Percentiles rank a stretch among this genome's conserved stretches.
These are phyloP conservation scores for Triops longicaudatus DNA, from an alignment of 1,140 invertebrate genomes.

Conservation along the genomic window DNA sequence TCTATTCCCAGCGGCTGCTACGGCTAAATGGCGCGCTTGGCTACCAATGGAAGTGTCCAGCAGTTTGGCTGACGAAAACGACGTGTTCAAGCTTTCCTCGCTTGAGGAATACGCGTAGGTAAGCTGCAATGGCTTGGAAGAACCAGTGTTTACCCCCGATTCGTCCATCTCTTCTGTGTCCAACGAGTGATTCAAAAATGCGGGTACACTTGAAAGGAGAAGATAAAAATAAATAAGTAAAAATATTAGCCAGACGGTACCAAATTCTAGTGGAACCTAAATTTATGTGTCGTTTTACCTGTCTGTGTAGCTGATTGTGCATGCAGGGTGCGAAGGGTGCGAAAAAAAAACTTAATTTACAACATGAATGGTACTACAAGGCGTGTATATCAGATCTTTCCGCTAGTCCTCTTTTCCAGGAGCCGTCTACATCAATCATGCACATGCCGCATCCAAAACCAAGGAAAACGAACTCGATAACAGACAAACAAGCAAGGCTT, in stretches of 20 bases:
- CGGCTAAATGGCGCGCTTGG: background rate
- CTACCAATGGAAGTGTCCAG: background rate
- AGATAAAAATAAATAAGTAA: background rate
- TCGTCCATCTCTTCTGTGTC: constrained; percentile 13
- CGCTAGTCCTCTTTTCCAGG: background rate
- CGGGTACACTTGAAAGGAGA: background rate
- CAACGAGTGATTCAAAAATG: background rate
- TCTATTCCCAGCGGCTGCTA: background rate
- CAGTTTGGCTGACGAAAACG: constrained; percentile 20
- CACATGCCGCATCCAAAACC: background rate
- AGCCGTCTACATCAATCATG: background rate
- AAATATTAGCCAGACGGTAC: background rate
- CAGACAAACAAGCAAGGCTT: background rate
- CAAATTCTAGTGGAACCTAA: background rate
- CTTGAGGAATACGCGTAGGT: constrained; percentile 27
- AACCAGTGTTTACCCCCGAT: background rate
- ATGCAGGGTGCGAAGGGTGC: background rate
- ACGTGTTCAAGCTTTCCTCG: constrained; percentile 26
- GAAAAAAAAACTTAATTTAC: background rate
- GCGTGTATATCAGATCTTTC: background rate
- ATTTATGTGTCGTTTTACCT: background rate
- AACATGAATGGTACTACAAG: background rate
- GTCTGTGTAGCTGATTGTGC: background rate
- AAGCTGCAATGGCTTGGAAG: constrained; percentile 8
- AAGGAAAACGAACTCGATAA: background rate